phyloP scores from a whole-genome alignment of 2,888 invertebrate species.

The Scaptomyza flava region DNA sequence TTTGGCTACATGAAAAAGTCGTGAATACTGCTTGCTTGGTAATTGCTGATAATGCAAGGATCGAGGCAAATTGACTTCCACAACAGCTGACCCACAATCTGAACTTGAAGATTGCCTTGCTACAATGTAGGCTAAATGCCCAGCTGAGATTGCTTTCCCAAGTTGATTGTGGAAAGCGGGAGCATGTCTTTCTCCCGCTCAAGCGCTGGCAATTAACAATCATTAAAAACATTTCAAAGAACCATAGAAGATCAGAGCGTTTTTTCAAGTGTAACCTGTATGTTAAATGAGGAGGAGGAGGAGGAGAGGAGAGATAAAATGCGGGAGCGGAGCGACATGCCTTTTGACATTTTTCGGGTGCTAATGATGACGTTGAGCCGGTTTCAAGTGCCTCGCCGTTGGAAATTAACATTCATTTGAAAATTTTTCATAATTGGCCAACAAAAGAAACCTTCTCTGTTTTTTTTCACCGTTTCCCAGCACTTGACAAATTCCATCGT shows the following conservation, averaged over 20 bases:
- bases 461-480: conserved; percentile 11
- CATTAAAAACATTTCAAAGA: conserved; percentile 48
- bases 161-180: not conserved
- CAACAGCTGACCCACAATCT: conserved; percentile 71
- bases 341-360: conserved; percentile 51
- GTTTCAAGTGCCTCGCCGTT: conserved; percentile 36
- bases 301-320: conserved; percentile 48
- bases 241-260: conserved; percentile 4
- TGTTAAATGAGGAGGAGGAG: no score
- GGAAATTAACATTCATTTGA: conserved; percentile 61
- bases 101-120: conserved; percentile 55
- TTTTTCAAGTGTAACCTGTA: not conserved
- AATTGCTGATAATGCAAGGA: conserved; percentile 68
- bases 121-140: conserved; percentile 64
- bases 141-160: conserved; percentile 43
- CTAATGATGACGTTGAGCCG: conserved; percentile 66
- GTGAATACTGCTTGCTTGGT: conserved; percentile 64
- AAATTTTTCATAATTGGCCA: conserved; percentile 72
- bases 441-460: not conserved
- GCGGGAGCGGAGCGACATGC: conserved; percentile 26
- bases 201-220: conserved; percentile 50
- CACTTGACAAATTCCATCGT: conserved; percentile 35
- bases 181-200: conserved; percentile 1
- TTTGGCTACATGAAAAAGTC: conserved; percentile 50
- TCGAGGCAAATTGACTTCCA: conserved; percentile 57